Conservation (phyloP, 2,797 vertebrate genomes). For the Perodicticus potto region DNA sequence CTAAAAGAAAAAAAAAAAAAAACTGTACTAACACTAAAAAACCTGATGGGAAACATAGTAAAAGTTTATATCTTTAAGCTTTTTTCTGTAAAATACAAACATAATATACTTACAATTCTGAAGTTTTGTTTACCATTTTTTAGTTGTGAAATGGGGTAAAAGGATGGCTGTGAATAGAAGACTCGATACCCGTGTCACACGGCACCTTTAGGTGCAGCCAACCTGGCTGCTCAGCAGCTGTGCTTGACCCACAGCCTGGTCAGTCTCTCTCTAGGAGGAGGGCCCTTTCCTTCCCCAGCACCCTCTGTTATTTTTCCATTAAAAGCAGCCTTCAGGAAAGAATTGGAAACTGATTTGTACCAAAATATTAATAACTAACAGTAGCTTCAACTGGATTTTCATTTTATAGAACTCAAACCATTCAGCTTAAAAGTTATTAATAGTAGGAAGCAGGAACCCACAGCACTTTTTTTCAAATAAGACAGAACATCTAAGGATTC, state of each 20-base stretch:
- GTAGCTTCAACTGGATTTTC: neutral
- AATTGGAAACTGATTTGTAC: neutral
- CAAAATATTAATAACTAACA: neutral
- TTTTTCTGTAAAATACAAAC: neutral
- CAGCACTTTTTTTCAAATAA: constrained; percentile 13
- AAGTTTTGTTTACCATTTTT: neutral
- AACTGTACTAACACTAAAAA: neutral
- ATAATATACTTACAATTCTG: neutral
- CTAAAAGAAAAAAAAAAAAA: neutral
- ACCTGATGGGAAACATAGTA: neutral
- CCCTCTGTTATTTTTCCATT: neutral
- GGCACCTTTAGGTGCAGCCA: neutral
- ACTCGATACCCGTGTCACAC: neutral
- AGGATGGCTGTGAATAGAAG: neutral
- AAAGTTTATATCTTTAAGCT: neutral
- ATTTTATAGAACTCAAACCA: neutral
- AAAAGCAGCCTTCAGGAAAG: neutral
- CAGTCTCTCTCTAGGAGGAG: too few relatives aligned
- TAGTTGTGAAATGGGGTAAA: neutral
- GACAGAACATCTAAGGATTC: neutral
- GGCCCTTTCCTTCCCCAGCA: neutral
- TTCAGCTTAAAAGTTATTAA: neutral
- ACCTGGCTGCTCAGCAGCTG: neutral
- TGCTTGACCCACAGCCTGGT: neutral
- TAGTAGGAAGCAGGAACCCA: neutral